A percentile compares a stretch with the other conserved stretches of the same genome.
Conservation (phyloP, 2,113 vertebrate genomes). For the Rhombomys opimus region DNA sequence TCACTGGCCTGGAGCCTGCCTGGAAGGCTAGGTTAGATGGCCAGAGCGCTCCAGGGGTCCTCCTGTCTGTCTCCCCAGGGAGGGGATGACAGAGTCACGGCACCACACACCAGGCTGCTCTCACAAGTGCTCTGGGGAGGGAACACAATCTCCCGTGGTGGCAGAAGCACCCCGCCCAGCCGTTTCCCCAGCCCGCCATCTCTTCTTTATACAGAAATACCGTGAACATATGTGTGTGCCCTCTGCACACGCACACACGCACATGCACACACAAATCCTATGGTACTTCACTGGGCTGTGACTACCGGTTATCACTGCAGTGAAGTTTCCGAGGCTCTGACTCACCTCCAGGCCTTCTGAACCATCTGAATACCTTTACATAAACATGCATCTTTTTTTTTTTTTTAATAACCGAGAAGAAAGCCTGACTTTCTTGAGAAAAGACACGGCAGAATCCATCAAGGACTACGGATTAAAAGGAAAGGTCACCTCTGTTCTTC, state of each 20-base stretch:
- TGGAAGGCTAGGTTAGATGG: no score
- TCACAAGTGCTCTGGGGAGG: neutral
- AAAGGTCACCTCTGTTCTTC: constrained; percentile 71
- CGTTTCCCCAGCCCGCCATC: neutral
- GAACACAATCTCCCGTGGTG: neutral
- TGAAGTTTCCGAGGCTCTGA: constrained; percentile 34
- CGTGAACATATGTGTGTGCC: neutral
- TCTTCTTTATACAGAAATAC: neutral
- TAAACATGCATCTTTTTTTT: neutral
- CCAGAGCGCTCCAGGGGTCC: neutral
- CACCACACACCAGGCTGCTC: neutral
- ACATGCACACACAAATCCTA: neutral
- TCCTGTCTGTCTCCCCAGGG: neutral
- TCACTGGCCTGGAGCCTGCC: neutral
- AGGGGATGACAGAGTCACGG: neutral
- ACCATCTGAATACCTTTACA: constrained; percentile 28
- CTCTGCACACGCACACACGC: no score
- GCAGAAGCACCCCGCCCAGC: no score
- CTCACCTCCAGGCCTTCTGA: constrained; percentile 37
- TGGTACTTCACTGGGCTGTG: neutral
- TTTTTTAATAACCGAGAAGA: constrained; percentile 38
- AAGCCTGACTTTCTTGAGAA: constrained; percentile 55
- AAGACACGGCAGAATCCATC: constrained; percentile 67
- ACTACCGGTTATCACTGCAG: neutral
- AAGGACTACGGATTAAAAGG: constrained; percentile 66